Base-by-base conservation (phyloP, 2,888 invertebrate genomes). In the Eupithecia centaureata region DNA sequence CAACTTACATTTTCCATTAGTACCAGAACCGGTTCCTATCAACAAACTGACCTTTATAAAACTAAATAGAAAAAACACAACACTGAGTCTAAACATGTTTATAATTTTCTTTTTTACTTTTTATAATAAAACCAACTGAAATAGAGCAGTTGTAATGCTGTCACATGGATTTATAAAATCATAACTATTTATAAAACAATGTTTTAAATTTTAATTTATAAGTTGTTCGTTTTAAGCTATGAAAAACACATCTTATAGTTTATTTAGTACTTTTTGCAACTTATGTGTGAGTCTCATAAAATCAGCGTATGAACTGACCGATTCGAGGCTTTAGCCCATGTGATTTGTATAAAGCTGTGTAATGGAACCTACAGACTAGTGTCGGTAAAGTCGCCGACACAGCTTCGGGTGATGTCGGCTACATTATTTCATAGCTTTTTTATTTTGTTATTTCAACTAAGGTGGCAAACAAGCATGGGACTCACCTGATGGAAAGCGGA, bases 1-100 rank as follows among this genome's bases (percentile, higher is more conserved):
- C n/a, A n/a, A 54, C 91, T 90, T 74, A 91, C 91, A 77, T 73
- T 89, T 91, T 66, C 91, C 91, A 80, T 88, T 79, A 7, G 74
- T 78, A 58, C 89, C 89, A 0, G 90, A 90, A 60, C 91, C 91
- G 13, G 82, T 79, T 33, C 85, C 86, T 85, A 89, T 88, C 66
- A 82, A 73, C n/a, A 81, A 68, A 61, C 83, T 89, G 69, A 77
- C 71, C 72, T 83, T 80, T 52, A 87, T 63, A 77, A 77, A 84
- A 72, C 78, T 79, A 75, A 84, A 75, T 65, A 88, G 77, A 71
- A 87, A 77, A 35, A 86, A 64, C 38, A 85, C 73, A 73, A 85
- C 80, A 75, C 77, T 68, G 62, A 80, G 74, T 74, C 72, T 73
- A 61, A 78, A 73, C 85, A 88, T 86, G 82, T 82, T 84, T 2